These are phyloP conservation scores for Dynastes maya DNA, from an alignment of 2,888 invertebrate genomes.

Conservation along the genomic window DNA sequence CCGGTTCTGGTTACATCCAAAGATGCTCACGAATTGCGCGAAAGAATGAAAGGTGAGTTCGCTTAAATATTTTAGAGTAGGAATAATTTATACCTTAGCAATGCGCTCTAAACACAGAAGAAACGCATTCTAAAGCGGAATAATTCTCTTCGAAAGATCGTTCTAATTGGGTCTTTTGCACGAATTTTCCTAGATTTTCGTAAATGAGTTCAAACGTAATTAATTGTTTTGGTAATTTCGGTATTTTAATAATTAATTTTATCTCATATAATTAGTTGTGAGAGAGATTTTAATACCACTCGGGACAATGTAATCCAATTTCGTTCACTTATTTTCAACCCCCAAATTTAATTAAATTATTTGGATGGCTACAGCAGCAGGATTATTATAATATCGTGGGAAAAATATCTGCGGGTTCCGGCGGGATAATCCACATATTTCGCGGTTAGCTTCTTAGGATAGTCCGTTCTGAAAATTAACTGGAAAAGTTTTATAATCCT, in stretches of 20 bases:
- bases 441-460: constrained; percentile 20
- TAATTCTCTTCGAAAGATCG: not conserved
- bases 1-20: constrained; percentile 15
- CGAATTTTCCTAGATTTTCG: not conserved
- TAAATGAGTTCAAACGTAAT: constrained; percentile 20
- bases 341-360: constrained; percentile 36
- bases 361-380: not conserved
- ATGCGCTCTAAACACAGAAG: not conserved
- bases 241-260: constrained; percentile 19
- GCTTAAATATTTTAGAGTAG: not conserved
- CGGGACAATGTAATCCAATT: constrained; percentile 11
- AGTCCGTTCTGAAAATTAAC: constrained; percentile 18
- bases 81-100: not conserved
- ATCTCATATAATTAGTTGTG: not conserved
- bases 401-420: not conserved
- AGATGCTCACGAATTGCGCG: constrained; percentile 43
- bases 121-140: too few relatives aligned
- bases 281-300: not conserved
- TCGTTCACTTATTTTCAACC: not conserved
- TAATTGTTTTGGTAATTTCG: not conserved
- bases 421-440: constrained; percentile 11
- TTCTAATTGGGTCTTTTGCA: not conserved
- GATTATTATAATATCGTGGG: constrained; percentile 34
- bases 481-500: constrained; percentile 26
- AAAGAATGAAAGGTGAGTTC: constrained; percentile 36